Percentiles rank a stretch among this genome's conserved stretches.
Evolutionary conservation across 1,140 invertebrate genomes (phyloP).

Genomic region (Argopecten irradians): DNA sequence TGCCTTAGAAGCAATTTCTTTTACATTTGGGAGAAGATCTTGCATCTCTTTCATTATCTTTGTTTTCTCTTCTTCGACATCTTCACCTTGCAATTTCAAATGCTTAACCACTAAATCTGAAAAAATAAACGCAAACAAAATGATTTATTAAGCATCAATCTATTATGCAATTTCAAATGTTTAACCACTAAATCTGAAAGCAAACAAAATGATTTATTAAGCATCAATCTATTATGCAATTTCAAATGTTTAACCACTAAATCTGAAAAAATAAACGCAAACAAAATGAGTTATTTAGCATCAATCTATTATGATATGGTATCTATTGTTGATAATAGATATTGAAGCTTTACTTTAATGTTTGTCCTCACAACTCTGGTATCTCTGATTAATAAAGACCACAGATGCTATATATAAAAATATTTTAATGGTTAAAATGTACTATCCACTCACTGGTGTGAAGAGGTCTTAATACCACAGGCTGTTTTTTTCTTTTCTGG

Average conservation of each 20-base stretch:
- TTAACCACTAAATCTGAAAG: slow-evolving; percentile 82
- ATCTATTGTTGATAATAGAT: no score
- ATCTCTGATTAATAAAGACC: no score
- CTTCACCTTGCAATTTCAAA: slow-evolving; percentile 80
- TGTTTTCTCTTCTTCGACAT: slow-evolving; percentile 73
- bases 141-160: no score
- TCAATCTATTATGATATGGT: no score
- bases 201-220: slow-evolving; percentile 45
- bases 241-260: slow-evolving; percentile 83
- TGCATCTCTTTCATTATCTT: slow-evolving; percentile 51
- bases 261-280: slow-evolving; percentile 77
- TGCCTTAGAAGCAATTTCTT: slow-evolving; percentile 61
- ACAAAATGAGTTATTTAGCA: no score
- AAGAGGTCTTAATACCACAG: not conserved
- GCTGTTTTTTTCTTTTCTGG: not conserved
- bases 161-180: slow-evolving; percentile 81
- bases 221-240: no score
- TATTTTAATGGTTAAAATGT: no score
- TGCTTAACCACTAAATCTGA: slow-evolving; percentile 83
- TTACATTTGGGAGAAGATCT: slow-evolving; percentile 52
- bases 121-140: slow-evolving; percentile 64
- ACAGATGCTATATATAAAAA: no score
- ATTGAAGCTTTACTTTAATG: no score
- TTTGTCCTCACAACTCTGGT: no score
- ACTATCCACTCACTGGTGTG: no score